Conservation (phyloP, 2,113 vertebrate species). For the Paedocypris sp. region DNA sequence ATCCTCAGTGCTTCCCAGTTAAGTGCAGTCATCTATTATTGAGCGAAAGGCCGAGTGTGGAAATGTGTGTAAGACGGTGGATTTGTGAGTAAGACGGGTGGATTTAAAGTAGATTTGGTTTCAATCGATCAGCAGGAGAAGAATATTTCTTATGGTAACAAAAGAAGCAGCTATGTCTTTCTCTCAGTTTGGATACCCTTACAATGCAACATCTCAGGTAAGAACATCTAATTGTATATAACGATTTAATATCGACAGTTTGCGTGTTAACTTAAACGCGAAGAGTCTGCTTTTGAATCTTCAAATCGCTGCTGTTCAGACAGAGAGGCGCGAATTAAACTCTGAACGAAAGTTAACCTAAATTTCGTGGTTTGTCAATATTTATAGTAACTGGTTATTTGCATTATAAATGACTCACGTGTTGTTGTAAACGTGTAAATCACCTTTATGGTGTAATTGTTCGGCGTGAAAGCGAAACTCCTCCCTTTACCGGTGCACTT, state of each 20-base stretch:
- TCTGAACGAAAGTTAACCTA: constrained; percentile 31
- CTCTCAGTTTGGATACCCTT: constrained; percentile 95
- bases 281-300: too few relatives aligned
- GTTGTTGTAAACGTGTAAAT: constrained; percentile 50
- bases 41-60: constrained; percentile 72
- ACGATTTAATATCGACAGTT: too few relatives aligned
- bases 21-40: constrained; percentile 85
- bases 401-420: constrained; percentile 73
- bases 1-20: constrained; percentile 64
- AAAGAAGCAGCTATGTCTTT: constrained; percentile 91
- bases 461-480: constrained; percentile 29
- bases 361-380: constrained; percentile 43
- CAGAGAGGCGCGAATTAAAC: too few relatives aligned
- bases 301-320: too few relatives aligned
- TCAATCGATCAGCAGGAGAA: constrained; percentile 76
- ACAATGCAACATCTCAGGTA: constrained; percentile 92
- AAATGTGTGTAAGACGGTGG: constrained; percentile 74
- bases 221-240: too few relatives aligned
- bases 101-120: constrained; percentile 76
- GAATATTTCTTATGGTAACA: constrained; percentile 80
- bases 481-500: constrained; percentile 31
- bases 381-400: constrained; percentile 48
- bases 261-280: too few relatives aligned
- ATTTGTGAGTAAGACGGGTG: constrained; percentile 73
- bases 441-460: constrained; percentile 45